A percentile compares a stretch with the other conserved stretches of the same genome.
Evolutionary conservation across 2,113 vertebrate species (phyloP).

Genomic region (Tinamus guttatus): DNA sequence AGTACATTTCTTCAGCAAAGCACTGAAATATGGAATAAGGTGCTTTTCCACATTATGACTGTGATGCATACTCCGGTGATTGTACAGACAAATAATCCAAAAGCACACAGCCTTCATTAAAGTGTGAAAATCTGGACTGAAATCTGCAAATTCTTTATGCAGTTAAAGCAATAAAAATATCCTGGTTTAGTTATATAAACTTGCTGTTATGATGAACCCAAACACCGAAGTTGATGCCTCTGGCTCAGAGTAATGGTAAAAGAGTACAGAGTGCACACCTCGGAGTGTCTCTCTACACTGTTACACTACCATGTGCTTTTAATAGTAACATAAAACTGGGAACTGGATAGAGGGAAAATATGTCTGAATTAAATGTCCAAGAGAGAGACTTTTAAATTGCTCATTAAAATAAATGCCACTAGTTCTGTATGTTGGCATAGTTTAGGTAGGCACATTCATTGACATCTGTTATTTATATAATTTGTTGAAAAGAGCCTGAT

Average conservation of each 20-base stretch:
- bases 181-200: background rate
- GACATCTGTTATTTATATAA: conserved; percentile 42
- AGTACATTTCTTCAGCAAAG: background rate
- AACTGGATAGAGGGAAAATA: background rate
- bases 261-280: background rate
- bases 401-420: conserved; percentile 24
- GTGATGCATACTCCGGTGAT: background rate
- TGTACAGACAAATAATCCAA: background rate
- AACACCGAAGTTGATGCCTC: background rate
- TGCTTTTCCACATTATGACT: background rate
- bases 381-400: background rate
- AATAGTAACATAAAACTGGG: background rate
- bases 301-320: background rate
- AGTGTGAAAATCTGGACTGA: background rate
- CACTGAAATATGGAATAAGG: background rate
- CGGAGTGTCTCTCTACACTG: background rate
- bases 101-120: background rate
- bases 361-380: background rate
- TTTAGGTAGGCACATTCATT: conserved; percentile 23
- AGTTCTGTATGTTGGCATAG: background rate
- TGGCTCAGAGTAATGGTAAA: background rate
- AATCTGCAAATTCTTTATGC: background rate
- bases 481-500: conserved; percentile 1
- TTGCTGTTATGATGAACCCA: background rate
- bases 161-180: background rate